Conservation (phyloP, 2,888 invertebrate species). For the Sisyra terminalis region DNA sequence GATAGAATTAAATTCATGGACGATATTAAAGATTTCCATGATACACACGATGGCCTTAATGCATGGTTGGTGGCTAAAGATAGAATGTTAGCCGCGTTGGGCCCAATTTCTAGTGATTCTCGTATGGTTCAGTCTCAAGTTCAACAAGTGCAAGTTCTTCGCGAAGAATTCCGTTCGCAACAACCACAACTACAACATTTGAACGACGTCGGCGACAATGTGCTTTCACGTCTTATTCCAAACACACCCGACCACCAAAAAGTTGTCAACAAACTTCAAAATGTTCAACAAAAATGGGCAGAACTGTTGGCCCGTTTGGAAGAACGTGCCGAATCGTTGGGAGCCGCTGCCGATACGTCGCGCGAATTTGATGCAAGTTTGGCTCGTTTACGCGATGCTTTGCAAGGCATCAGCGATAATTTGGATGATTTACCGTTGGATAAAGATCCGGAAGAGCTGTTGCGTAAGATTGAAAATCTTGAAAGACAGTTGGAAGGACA, state of each 20-base stretch:
- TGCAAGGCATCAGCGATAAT: slow-evolving; percentile 74
- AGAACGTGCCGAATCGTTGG: slow-evolving; percentile 74
- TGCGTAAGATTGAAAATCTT: slow-evolving; percentile 72
- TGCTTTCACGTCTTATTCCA: slow-evolving; percentile 39
- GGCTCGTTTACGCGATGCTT: slow-evolving; percentile 66
- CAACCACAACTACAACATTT: slow-evolving; percentile 79
- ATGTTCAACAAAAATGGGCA: slow-evolving; percentile 63
- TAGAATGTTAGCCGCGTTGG: slow-evolving; percentile 86
- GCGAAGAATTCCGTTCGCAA: slow-evolving; percentile 88
- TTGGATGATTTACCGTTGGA: slow-evolving; percentile 67
- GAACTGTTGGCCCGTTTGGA: slow-evolving; percentile 62
- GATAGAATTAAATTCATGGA: slow-evolving; percentile 58
- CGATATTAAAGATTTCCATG: slow-evolving; percentile 83
- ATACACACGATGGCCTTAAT: slow-evolving; percentile 67
- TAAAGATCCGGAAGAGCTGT: slow-evolving; percentile 72
- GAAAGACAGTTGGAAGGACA: slow-evolving; percentile 82
- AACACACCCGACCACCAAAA: slow-evolving; percentile 43
- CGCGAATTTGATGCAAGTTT: slow-evolving; percentile 84
- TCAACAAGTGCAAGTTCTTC: slow-evolving; percentile 83
- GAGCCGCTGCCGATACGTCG: slow-evolving; percentile 83
- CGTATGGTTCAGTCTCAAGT: slow-evolving; percentile 92
- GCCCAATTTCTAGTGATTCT: slow-evolving; percentile 91
- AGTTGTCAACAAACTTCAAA: slow-evolving; percentile 53
- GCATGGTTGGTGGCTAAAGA: slow-evolving; percentile 88
- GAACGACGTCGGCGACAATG: slow-evolving; percentile 61